phyloP scores from a whole-genome alignment of 2,888 invertebrate species.

The Germaria angustata region DNA sequence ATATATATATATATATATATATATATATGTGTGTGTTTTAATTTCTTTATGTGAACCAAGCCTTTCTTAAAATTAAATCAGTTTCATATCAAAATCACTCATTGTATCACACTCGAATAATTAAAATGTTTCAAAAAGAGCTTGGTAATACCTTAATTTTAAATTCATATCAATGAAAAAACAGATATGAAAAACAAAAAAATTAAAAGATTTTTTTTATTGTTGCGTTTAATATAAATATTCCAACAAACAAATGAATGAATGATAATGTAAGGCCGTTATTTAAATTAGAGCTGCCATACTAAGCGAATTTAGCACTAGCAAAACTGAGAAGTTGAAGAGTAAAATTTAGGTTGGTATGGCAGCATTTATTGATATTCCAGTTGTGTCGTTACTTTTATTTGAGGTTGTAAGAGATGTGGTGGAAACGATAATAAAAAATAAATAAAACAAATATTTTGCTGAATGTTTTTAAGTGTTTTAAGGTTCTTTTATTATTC shows the following conservation, averaged over 20 bases:
- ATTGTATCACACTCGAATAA: conserved; percentile 34
- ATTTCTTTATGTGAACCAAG: conserved; percentile 10
- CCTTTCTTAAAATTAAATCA: conserved; percentile 6
- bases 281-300: neutral
- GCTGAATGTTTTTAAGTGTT: neutral
- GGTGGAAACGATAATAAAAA: neutral
- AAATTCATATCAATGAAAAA: no score
- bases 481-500: neutral
- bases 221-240: no score
- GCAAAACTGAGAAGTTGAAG: neutral
- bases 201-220: neutral
- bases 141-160: neutral
- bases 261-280: no score
- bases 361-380: neutral
- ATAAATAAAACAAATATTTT: no score
- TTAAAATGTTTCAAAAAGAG: conserved; percentile 3
- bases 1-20: no score
- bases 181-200: neutral
- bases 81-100: conserved; percentile 44
- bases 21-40: no score
- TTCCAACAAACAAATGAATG: no score
- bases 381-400: neutral
- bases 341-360: neutral
- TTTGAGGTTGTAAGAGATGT: neutral
- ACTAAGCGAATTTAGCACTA: neutral